phyloP scores from a whole-genome alignment of 2,888 invertebrate genomes.

The Tanytarsus gracilentus region DNA sequence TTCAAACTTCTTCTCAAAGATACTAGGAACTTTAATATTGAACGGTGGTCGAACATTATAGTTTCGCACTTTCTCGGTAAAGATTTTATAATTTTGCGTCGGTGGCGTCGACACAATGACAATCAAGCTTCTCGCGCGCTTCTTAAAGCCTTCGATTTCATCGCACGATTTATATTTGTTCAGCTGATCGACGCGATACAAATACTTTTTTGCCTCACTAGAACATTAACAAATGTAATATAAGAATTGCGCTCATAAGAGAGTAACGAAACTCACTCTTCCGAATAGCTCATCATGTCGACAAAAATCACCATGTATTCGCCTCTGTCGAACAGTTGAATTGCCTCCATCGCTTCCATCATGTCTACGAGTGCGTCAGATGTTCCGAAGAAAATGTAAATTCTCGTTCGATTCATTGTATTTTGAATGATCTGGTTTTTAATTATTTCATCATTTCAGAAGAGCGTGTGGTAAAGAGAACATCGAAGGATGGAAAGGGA shows the following conservation, averaged over 20 bases:
- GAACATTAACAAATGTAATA: constrained; percentile 12
- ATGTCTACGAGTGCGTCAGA: constrained; percentile 78
- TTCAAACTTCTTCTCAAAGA: constrained; percentile 37
- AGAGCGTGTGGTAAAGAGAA: neutral
- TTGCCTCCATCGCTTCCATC: constrained; percentile 84
- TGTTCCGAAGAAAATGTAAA: constrained; percentile 89
- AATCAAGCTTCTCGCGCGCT: constrained; percentile 70
- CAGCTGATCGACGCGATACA: constrained; percentile 56
- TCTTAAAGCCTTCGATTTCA: constrained; percentile 47
- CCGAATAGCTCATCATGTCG: constrained; percentile 80
- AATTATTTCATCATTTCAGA: constrained; percentile 8
- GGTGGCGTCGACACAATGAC: constrained; percentile 87
- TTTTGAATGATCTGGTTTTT: constrained; percentile 49
- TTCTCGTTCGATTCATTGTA: constrained; percentile 78
- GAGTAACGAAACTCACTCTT: constrained; percentile 45
- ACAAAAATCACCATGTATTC: constrained; percentile 94
- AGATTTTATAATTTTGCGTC: constrained; percentile 58
- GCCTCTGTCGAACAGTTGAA: constrained; percentile 78
- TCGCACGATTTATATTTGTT: constrained; percentile 52
- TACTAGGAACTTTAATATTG: constrained; percentile 55
- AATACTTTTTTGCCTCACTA: constrained; percentile 65
- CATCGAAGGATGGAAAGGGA: neutral
- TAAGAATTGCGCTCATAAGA: neutral
- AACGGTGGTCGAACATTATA: constrained; percentile 73
- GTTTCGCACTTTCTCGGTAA: constrained; percentile 67